phyloP scores from a whole-genome alignment of 2,888 invertebrate species.

The Schizotus pectinicornis region DNA sequence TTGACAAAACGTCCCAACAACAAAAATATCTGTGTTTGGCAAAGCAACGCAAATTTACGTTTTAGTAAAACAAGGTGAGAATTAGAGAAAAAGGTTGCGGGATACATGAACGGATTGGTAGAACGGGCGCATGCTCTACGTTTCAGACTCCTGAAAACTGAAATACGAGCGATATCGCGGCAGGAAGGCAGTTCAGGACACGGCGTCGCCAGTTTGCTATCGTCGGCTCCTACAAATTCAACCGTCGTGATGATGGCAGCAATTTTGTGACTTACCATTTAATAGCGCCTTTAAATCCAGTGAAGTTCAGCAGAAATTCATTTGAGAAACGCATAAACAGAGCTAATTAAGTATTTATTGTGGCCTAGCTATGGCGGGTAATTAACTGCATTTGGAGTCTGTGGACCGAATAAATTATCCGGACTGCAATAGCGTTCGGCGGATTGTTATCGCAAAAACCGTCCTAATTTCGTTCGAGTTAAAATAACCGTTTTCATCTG shows the following conservation, averaged over 20 bases:
- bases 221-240: constrained; percentile 11
- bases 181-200: constrained; percentile 45
- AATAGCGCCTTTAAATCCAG: too few relatives aligned
- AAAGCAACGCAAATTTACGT: constrained; percentile 35
- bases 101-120: constrained; percentile 34
- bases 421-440: too few relatives aligned
- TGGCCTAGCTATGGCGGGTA: background rate
- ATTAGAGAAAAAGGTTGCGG: constrained; percentile 44
- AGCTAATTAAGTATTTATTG: background rate
- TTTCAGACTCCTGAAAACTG: constrained; percentile 41
- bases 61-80: constrained; percentile 45
- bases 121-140: constrained; percentile 43
- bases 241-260: too few relatives aligned
- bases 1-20: constrained; percentile 14
- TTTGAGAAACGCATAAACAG: background rate
- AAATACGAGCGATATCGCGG: constrained; percentile 47
- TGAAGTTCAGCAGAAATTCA: background rate
- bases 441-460: constrained; percentile 20
- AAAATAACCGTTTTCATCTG: constrained; percentile 24
- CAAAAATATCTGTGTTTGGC: constrained; percentile 21
- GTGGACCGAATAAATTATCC: too few relatives aligned
- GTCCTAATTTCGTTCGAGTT: constrained; percentile 33
- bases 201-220: constrained; percentile 17
- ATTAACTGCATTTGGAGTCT: too few relatives aligned
- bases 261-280: too few relatives aligned